Evolutionary conservation across 2,888 invertebrate genomes (phyloP), one percentile per base, ranked within the genome.

Genomic region (Sycophila texana): DNA sequence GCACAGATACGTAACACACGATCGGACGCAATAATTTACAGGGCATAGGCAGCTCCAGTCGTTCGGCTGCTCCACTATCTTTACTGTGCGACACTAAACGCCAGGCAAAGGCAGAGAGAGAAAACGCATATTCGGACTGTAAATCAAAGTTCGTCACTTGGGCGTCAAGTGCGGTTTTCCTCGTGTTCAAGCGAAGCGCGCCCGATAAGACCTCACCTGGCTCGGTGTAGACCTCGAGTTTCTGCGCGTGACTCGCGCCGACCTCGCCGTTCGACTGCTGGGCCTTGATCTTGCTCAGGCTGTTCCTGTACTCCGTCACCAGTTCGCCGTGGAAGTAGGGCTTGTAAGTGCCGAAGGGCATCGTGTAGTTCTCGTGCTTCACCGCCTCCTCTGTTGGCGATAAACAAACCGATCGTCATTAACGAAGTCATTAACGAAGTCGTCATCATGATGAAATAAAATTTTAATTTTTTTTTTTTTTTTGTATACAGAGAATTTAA

Each of bases 291-390:
- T 84, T 84, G 10, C 83, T 83, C 14, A 88, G 30, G 68, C 87
- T 89, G 57, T 87, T 89, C 65, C 86, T 85, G 76, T 88, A 89
- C 74, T 89, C 89, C 22, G 83, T 74, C 0, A 87, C 83, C n/a
- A 88, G 83, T 72, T 90, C 90, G 2, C 89, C 88, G 47, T 89
- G 90, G 76, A 88, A 88, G 77, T 88, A 88, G 4, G 91, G 90
- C 30, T 87, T 87, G 82, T 91, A 91, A 2, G 87, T 88, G 2
- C 91, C 91, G 13, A 83, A 82, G 0, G 86, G 80, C 86, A 88
- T 88, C 20, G 75, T 76, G 5, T 87, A 86, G 72, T 83, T 84
- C 65, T 86, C 82, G 47, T 78, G 78, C 49, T 77, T 77, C 16
- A 79, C 68, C 2, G 57, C 67, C 20, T 78, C 80, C 76, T 7